Conservation (phyloP, 2,797 vertebrate genomes). For the Diglossa cyanea region DNA sequence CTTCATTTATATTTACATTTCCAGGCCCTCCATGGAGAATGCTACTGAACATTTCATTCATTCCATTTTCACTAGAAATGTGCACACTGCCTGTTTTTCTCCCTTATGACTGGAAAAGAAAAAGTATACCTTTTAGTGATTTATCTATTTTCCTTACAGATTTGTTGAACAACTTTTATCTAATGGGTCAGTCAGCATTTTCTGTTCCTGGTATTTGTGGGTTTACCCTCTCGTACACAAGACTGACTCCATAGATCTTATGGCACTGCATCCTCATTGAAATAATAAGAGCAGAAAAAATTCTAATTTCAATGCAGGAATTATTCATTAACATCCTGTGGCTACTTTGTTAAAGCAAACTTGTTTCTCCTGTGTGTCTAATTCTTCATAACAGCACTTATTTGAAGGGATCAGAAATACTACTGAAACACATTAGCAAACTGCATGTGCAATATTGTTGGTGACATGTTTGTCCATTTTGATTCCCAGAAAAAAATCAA, state of each 20-base stretch:
- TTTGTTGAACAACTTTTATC: neutral
- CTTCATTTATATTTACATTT: neutral
- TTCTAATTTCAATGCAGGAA: neutral
- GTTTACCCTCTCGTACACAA: rapidly evolving
- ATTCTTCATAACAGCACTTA: neutral
- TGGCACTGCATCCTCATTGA: neutral
- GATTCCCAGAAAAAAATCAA: neutral
- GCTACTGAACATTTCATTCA: neutral
- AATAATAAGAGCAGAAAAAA: neutral
- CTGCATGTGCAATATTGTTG: neutral
- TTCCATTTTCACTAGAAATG: neutral
- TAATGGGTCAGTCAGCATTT: neutral
- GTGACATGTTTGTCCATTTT: neutral
- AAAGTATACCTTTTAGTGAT: neutral
- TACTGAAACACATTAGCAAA: neutral
- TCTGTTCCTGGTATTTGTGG: neutral
- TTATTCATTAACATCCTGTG: neutral
- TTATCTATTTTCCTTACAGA: neutral
- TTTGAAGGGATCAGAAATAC: neutral
- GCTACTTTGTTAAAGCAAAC: neutral
- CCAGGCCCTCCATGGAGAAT: neutral
- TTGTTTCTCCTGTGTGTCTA: neutral
- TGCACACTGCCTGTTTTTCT: neutral
- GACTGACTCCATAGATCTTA: neutral
- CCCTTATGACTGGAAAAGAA: neutral